Evolutionary conservation across 2,888 invertebrate species (phyloP).

Genomic region (Hyalella azteca): DNA sequence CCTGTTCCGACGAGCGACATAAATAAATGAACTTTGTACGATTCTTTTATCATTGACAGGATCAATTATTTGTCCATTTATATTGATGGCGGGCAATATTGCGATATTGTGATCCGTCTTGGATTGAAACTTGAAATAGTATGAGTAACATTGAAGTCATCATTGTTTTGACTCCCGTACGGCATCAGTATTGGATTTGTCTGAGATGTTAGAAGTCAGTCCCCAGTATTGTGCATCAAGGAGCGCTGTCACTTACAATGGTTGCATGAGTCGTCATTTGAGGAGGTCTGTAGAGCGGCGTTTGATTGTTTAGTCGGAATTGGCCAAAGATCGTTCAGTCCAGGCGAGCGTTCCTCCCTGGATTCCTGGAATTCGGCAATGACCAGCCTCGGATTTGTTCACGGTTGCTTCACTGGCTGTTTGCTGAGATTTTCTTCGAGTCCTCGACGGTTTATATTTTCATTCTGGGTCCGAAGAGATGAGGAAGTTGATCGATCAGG

Average conservation of each 20-base stretch:
- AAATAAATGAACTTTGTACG: too few species aligned
- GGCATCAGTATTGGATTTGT: too few species aligned
- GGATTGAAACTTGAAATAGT: too few species aligned
- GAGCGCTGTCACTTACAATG: neutral
- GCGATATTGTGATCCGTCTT: too few species aligned
- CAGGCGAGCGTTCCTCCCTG: slow-evolving; percentile 35
- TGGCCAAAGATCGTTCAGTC: slow-evolving; percentile 27
- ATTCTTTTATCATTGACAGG: too few species aligned
- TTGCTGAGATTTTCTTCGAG: neutral
- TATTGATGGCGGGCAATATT: too few species aligned
- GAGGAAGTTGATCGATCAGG: too few species aligned
- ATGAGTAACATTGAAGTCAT: too few species aligned
- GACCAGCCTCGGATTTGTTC: slow-evolving; percentile 29
- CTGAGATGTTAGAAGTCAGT: too few species aligned
- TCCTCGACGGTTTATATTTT: neutral
- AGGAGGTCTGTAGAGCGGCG: slow-evolving; percentile 20
- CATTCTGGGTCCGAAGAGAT: neutral
- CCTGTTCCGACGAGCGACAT: too few species aligned
- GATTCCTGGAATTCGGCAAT: slow-evolving; percentile 31
- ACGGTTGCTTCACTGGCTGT: neutral
- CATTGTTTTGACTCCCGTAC: too few species aligned
- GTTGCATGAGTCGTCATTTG: slow-evolving; percentile 20
- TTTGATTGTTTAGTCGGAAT: slow-evolving; percentile 35
- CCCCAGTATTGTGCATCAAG: neutral
- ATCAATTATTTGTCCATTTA: too few species aligned